Percentiles rank a stretch among this genome's conserved stretches.
These are phyloP conservation scores for Bubo scandiacus DNA, from an alignment of 2,113 vertebrate genomes.

Conservation along the genomic window DNA sequence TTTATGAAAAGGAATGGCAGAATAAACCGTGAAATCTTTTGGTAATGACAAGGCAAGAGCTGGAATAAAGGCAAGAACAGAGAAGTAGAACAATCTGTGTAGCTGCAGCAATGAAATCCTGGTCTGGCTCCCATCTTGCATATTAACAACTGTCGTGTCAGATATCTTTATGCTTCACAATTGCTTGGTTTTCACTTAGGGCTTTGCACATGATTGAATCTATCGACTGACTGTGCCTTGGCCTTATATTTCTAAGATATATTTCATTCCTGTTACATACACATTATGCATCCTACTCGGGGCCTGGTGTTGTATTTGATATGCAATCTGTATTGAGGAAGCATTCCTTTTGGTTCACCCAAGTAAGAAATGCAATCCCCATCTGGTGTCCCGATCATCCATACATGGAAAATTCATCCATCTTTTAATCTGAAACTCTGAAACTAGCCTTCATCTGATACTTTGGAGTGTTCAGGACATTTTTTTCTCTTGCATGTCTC, in stretches of 20 bases:
- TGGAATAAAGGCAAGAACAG: neutral
- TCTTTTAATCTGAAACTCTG: neutral
- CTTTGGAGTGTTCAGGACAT: neutral
- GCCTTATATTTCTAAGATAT: neutral
- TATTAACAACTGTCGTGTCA: neutral
- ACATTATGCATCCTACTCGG: neutral
- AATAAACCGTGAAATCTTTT: neutral
- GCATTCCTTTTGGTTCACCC: neutral
- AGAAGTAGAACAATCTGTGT: neutral
- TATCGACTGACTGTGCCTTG: neutral
- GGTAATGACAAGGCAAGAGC: neutral
- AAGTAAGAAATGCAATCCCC: neutral
- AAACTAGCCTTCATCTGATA: neutral
- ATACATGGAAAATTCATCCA: neutral
- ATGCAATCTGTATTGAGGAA: neutral
- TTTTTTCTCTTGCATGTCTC: neutral
- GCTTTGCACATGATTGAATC: neutral
- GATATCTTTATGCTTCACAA: neutral
- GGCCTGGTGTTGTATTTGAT: neutral
- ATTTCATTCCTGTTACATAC: neutral
- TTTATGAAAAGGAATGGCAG: neutral
- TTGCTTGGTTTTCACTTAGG: neutral
- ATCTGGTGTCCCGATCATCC: neutral
- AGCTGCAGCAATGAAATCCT: neutral
- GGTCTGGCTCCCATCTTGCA: neutral